Conservation (phyloP, 2,888 invertebrate species). For the Phaedon cochleariae region DNA sequence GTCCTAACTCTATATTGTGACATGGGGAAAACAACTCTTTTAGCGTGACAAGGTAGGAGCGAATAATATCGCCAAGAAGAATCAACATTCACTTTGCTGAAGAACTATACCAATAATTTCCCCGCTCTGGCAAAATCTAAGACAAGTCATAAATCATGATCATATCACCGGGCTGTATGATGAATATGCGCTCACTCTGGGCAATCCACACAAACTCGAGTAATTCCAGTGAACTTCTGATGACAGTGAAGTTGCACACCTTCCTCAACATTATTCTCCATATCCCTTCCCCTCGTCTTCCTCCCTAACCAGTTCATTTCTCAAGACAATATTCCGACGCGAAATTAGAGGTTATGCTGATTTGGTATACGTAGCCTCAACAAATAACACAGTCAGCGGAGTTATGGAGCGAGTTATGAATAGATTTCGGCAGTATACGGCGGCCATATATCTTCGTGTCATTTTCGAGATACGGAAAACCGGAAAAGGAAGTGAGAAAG, state of each 20-base stretch:
- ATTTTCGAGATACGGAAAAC: conserved; percentile 36
- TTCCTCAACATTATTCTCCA: background rate
- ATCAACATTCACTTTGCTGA: too few species aligned
- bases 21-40: too few species aligned
- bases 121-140: too few species aligned
- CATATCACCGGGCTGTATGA: background rate
- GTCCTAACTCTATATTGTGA: too few species aligned
- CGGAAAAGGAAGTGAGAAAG: conserved; percentile 40
- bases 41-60: too few species aligned
- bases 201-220: background rate
- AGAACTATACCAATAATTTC: too few species aligned
- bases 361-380: background rate
- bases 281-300: background rate
- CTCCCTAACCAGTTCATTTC: background rate
- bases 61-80: too few species aligned
- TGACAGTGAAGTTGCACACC: too few species aligned
- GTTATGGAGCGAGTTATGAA: conserved; percentile 38
- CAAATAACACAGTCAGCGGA: conserved; percentile 32
- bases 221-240: background rate
- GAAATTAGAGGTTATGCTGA: conserved; percentile 10
- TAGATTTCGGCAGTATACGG: conserved; percentile 31
- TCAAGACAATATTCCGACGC: conserved; percentile 3
- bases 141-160: too few species aligned
- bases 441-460: conserved; percentile 34
- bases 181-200: background rate